A percentile compares a stretch with the other conserved stretches of the same genome.
Conservation (phyloP, 2,797 vertebrate species). For the Sphenodon punctatus region DNA sequence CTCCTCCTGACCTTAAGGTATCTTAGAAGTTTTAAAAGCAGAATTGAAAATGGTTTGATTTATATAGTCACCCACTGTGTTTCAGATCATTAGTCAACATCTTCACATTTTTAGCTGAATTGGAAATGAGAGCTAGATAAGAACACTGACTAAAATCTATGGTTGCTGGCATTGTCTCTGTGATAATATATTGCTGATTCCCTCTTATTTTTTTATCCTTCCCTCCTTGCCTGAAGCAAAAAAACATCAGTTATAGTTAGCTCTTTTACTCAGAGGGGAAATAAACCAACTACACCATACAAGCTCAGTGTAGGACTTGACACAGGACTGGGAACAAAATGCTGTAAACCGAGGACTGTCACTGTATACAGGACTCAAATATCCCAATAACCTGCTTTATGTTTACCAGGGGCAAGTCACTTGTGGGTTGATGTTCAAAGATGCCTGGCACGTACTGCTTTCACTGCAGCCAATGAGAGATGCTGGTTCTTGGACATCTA, state of each 20-base stretch:
- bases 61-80: not conserved
- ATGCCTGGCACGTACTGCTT: not conserved
- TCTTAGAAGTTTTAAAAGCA: not conserved
- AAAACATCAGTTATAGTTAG: not conserved
- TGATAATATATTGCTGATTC: not conserved
- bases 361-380: not conserved
- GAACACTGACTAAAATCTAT: not conserved
- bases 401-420: not conserved
- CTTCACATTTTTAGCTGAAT: conserved; percentile 10
- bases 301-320: not conserved
- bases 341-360: no score
- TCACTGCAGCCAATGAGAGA: not conserved
- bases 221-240: not conserved
- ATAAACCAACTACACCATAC: not conserved
- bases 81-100: conserved; percentile 20
- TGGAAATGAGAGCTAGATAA: conserved; percentile 26
- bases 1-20: conserved; percentile 9
- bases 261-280: not conserved
- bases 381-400: not conserved
- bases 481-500: not conserved
- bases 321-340: not conserved
- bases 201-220: not conserved
- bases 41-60: conserved; percentile 1
- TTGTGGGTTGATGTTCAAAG: not conserved
- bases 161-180: not conserved